These are phyloP conservation scores for Nomada ferruginata DNA, from an alignment of 2,888 invertebrate species.

Conservation along the genomic window DNA sequence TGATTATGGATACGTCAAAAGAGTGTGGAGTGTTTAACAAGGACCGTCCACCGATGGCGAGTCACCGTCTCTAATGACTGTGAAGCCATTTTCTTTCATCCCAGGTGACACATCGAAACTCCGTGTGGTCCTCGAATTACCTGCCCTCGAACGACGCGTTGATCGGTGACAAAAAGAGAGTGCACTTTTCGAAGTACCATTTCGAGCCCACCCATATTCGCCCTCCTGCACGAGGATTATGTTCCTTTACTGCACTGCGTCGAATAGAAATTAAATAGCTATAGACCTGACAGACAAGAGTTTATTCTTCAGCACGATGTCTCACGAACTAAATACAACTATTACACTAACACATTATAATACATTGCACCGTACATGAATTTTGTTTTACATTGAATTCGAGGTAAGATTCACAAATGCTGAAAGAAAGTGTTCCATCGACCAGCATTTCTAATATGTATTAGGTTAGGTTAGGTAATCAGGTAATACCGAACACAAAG, in stretches of 20 bases:
- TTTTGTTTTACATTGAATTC: too few relatives aligned
- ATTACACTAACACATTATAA: too few relatives aligned
- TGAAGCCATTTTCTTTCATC: constrained; percentile 72
- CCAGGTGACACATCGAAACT: constrained; percentile 71
- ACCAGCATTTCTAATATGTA: neutral
- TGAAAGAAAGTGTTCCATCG: too few relatives aligned
- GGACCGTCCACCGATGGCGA: constrained; percentile 72
- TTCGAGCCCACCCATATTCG: constrained; percentile 62
- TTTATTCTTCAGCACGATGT: too few relatives aligned
- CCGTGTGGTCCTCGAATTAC: constrained; percentile 70
- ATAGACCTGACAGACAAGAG: too few relatives aligned
- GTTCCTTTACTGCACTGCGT: neutral
- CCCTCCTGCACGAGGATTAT: neutral
- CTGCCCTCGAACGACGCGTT: constrained; percentile 54
- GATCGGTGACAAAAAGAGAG: constrained; percentile 65
- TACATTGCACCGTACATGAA: too few relatives aligned
- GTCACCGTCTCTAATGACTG: constrained; percentile 79
- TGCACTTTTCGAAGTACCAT: constrained; percentile 40
- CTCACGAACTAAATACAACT: too few relatives aligned
- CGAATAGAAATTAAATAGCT: too few relatives aligned
- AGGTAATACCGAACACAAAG: too few relatives aligned
- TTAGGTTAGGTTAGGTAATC: neutral
- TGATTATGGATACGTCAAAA: constrained; percentile 77
- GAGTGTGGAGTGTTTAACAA: constrained; percentile 74
- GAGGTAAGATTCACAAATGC: too few relatives aligned